These are phyloP conservation scores for Nasonia vitripennis DNA, from an alignment of 1,140 invertebrate genomes.

Conservation along the genomic window DNA sequence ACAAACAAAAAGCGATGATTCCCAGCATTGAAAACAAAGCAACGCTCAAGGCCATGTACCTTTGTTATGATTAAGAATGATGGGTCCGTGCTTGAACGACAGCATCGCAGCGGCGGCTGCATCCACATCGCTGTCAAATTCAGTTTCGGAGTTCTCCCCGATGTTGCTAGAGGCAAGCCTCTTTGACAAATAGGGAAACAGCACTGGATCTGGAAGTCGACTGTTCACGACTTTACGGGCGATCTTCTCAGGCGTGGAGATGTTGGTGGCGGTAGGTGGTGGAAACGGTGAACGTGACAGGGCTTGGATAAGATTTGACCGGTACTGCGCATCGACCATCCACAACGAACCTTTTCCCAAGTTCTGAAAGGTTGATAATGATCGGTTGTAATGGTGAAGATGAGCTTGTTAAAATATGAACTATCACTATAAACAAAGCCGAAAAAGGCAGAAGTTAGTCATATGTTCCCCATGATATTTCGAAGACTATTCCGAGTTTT, in stretches of 20 bases:
- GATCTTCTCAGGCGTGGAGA: slow-evolving; percentile 61
- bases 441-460: no score
- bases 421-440: no score
- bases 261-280: slow-evolving; percentile 77
- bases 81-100: slow-evolving; percentile 84
- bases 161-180: slow-evolving; percentile 78
- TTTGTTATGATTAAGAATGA: slow-evolving; percentile 75
- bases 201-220: slow-evolving; percentile 81
- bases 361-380: slow-evolving; percentile 78
- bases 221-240: slow-evolving; percentile 16
- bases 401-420: neutral
- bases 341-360: slow-evolving; percentile 95
- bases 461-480: no score
- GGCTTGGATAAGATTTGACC: slow-evolving; percentile 90
- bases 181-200: slow-evolving; percentile 86
- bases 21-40: neutral
- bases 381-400: neutral
- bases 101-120: slow-evolving; percentile 88
- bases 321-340: slow-evolving; percentile 94
- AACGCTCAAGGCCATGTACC: slow-evolving; percentile 59
- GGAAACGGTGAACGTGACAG: slow-evolving; percentile 89
- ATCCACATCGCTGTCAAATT: slow-evolving; percentile 82
- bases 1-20: neutral
- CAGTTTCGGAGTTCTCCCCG: slow-evolving; percentile 70
- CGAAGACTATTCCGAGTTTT: no score